Evolutionary conservation across 2,797 vertebrate species (phyloP).

Genomic region (Alcedo quadribrachys): DNA sequence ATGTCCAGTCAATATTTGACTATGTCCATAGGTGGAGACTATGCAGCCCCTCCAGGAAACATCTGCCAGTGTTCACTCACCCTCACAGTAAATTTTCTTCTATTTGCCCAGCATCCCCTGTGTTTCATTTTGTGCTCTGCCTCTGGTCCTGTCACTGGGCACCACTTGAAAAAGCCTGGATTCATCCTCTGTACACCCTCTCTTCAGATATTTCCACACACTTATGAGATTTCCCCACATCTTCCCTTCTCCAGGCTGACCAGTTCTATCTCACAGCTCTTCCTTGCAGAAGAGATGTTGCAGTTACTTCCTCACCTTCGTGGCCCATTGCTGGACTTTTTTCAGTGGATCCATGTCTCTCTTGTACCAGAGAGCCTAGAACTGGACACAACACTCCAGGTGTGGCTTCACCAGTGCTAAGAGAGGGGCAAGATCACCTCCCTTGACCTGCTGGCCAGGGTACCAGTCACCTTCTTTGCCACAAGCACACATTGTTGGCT

Average conservation of each 20-base stretch:
- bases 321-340: background rate
- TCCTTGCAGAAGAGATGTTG: background rate
- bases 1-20: background rate
- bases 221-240: background rate
- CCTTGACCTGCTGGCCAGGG: background rate
- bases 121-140: background rate
- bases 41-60: background rate
- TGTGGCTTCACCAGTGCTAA: background rate
- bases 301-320: background rate
- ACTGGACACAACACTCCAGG: background rate
- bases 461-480: rapidly evolving
- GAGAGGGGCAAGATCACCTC: background rate
- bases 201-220: background rate
- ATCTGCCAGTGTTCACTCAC: background rate
- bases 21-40: background rate
- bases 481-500: background rate
- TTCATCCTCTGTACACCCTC: background rate
- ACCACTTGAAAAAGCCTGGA: background rate
- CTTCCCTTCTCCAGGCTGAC: background rate
- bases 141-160: background rate
- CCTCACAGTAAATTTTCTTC: background rate
- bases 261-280: background rate
- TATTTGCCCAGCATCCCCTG: rapidly evolving
- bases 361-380: background rate
- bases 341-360: background rate